Conservation (phyloP, 2,113 vertebrate genomes). For the Gavia stellata region DNA sequence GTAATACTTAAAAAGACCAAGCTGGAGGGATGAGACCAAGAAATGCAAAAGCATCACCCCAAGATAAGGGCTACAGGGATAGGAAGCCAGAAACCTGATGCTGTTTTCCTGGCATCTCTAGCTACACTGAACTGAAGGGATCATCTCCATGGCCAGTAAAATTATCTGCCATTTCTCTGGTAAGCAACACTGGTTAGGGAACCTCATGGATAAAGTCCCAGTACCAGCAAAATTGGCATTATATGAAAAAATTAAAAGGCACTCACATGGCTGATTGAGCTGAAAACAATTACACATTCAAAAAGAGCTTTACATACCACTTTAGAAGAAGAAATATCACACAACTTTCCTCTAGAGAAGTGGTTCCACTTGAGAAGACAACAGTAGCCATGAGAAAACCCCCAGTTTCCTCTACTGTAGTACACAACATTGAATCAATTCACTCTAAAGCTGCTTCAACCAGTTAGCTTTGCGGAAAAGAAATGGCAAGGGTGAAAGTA, state of each 20-base stretch:
- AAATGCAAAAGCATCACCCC: neutral
- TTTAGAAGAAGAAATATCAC: neutral
- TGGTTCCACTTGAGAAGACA: neutral
- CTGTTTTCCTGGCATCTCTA: neutral
- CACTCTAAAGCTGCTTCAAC: neutral
- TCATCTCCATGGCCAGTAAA: neutral
- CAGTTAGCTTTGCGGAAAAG: neutral
- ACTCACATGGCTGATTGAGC: constrained; percentile 1
- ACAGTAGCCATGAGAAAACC: neutral
- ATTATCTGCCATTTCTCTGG: neutral
- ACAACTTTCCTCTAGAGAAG: neutral
- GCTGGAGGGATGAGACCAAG: neutral
- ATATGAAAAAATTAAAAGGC: constrained; percentile 28
- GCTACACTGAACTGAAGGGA: neutral
- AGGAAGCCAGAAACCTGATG: neutral
- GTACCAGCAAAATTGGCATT: neutral
- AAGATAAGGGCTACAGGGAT: neutral
- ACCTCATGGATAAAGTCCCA: neutral
- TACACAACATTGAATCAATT: neutral
- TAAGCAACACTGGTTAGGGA: neutral
- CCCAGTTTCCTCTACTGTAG: neutral
- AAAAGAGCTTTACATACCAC: neutral
- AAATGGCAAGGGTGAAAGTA: neutral
- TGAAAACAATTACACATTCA: neutral
- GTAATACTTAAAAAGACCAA: neutral